Evolutionary conservation across 2,797 vertebrate species (phyloP), one percentile per base, ranked within the genome.

Genomic region (Myripristis murdjan): DNA sequence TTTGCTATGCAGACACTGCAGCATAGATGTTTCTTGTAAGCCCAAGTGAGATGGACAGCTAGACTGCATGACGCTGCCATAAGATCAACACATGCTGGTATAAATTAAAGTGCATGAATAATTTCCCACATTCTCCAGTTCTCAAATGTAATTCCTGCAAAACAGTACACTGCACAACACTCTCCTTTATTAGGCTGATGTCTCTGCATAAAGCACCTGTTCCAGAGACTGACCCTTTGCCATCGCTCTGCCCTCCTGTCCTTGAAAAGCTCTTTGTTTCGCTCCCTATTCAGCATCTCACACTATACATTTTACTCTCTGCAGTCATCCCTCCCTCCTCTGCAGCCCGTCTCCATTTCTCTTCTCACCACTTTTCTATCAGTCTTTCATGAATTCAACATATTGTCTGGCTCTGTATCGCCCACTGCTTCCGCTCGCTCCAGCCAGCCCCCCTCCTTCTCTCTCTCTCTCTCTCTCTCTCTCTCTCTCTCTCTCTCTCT

Each of bases 361-460:
- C 69, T 70, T 62, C 76, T 82, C 76, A 35, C 15, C 51, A 62
- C 64, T 79, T 86, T 88, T 88, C 79, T 76, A 77, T 89, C 81
- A 74, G 68, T 73, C 63, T 70, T 71, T 46, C 79, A 79, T 63
- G 78, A 85, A 82, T 70, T 82, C 86, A 62, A 82, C 83, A 68
- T 75, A 87, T 84, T 88, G 83, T 89, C 86, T 84, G 79, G 70
- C 23, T 41, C 70, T 71, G 53, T 77, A 84, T 87, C 83, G 67
- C 90, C 90, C 92, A 91, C 93, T 74, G 82, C 89, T 90, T 89
- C 87, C 87, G 84, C 91, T 90, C 88, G 74, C 83, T 85, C 82
- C 33, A 75, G 55, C 64, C 58, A 48, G 26, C 26, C 6, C 26
- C 6, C 26, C 14, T 37, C 53, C 46, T 18, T 5, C 20, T 28